phyloP scores from a whole-genome alignment of 2,888 invertebrate genomes.

The Strigamia crassipes region DNA sequence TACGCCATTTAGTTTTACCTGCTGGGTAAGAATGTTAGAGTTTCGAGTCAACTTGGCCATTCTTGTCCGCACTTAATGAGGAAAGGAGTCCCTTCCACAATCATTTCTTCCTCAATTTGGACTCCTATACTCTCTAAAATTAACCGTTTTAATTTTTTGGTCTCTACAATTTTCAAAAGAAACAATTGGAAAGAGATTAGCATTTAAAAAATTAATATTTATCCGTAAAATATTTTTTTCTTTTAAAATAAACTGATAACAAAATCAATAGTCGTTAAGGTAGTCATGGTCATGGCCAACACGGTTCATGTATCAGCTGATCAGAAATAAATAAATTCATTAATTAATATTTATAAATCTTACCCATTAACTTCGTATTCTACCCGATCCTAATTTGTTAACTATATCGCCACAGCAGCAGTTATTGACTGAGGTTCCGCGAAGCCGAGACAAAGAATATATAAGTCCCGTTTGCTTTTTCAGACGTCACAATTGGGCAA shows the following conservation, averaged over 20 bases:
- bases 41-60: conserved; percentile 96
- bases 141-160: conserved; percentile 47
- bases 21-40: conserved; percentile 28
- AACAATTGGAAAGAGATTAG: not conserved
- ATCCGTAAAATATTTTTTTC: not conserved
- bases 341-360: not conserved
- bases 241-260: not conserved
- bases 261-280: conserved; percentile 10
- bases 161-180: conserved; percentile 41
- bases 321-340: not conserved
- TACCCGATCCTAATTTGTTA: not conserved
- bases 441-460: conserved; percentile 16
- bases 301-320: not conserved
- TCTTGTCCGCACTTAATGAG: conserved; percentile 86
- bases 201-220: not conserved
- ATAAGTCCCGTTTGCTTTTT: not conserved
- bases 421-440: not conserved
- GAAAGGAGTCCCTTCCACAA: conserved; percentile 46
- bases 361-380: conserved; percentile 2
- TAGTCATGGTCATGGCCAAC: conserved; percentile 13
- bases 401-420: not conserved
- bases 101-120: conserved; percentile 38
- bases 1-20: not conserved
- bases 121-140: conserved; percentile 39
- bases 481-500: conserved; percentile 7